These are phyloP conservation scores for Cyanoliseus patagonus DNA, from an alignment of 2,113 vertebrate species.

Conservation along the genomic window DNA sequence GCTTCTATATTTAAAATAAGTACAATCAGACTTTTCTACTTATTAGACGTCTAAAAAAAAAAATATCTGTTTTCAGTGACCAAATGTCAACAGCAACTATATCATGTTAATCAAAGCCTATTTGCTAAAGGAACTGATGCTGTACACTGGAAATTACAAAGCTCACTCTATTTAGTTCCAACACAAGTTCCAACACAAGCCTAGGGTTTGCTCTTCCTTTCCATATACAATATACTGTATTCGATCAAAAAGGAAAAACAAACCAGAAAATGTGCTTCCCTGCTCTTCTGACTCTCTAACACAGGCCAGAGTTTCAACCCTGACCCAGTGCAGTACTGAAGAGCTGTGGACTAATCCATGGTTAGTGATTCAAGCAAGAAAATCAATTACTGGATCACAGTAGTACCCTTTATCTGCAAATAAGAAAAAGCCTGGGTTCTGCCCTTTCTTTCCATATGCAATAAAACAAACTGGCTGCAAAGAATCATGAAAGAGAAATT, in stretches of 20 bases:
- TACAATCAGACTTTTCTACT: neutral
- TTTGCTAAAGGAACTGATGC: neutral
- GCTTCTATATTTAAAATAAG: neutral
- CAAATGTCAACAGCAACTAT: neutral
- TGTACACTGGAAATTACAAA: neutral
- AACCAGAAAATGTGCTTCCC: neutral
- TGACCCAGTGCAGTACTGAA: neutral
- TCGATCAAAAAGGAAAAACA: constrained; percentile 4
- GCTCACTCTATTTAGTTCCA: neutral
- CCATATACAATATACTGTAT: neutral
- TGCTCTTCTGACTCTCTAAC: neutral
- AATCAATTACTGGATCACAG: constrained; percentile 10
- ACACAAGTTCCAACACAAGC: neutral
- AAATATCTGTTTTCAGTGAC: neutral
- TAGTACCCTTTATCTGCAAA: neutral
- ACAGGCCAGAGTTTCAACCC: neutral
- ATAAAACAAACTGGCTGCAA: neutral
- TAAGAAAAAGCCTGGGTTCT: neutral
- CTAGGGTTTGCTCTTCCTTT: neutral
- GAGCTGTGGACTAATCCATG: neutral
- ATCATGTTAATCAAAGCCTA: neutral
- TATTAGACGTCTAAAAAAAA: neutral
- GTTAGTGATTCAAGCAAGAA: constrained; percentile 5
- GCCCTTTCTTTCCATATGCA: neutral
- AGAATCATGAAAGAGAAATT: neutral